Conservation (phyloP, 37 sponge, comb jelly and placozoan genomes). For the Bolinopsis microptera region DNA sequence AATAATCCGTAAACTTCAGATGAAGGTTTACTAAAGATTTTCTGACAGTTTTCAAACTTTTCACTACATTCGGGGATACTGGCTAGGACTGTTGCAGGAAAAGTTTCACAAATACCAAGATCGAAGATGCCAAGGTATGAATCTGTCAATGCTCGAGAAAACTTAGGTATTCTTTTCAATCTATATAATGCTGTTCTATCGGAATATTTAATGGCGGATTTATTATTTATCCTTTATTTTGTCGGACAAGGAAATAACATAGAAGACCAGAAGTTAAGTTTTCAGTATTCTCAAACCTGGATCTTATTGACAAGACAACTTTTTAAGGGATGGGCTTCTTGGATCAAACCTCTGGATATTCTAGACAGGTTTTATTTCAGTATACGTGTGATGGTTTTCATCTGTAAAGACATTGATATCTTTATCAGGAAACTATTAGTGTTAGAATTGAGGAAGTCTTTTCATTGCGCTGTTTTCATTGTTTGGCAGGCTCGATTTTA, state of each 20-base stretch:
- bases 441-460: too few species aligned
- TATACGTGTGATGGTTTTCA: too few species aligned
- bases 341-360: slow-evolving; percentile 14
- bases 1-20: too few species aligned
- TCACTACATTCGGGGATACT: slow-evolving; percentile 9
- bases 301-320: neutral
- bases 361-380: slow-evolving; percentile 57
- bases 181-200: neutral
- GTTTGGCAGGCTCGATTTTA: too few species aligned
- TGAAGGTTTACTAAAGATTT: neutral
- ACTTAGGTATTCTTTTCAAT: neutral
- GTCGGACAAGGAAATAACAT: neutral
- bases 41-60: neutral
- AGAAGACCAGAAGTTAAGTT: slow-evolving; percentile 49
- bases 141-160: neutral
- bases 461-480: too few species aligned
- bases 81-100: neutral
- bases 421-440: too few species aligned
- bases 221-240: too few species aligned
- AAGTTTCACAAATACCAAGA: slow-evolving; percentile 22
- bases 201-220: neutral
- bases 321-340: neutral
- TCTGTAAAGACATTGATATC: too few species aligned
- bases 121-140: neutral
- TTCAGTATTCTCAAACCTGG: slow-evolving; percentile 27